Base-by-base conservation (phyloP, 1,140 invertebrate species). In the Paramacrobiotus metropolitanus region DNA sequence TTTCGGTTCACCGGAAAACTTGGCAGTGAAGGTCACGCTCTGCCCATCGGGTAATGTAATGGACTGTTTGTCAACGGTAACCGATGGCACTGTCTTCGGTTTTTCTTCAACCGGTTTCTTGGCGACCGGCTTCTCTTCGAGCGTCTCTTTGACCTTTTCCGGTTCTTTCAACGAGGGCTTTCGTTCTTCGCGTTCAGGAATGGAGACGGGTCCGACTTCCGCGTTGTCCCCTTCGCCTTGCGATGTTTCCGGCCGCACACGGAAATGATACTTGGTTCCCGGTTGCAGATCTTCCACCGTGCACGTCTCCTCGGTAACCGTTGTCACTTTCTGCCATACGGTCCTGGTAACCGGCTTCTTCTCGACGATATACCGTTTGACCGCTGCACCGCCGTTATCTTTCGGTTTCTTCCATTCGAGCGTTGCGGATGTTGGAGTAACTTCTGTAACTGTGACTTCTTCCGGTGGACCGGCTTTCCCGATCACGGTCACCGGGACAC, bases 241-340 rank as follows among this genome's bases (percentile, higher is more conserved):
- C 59, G 80, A 79, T 72, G 95, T 95, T 74, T 93, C 90, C 60
- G 92, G 90, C 62, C 82, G 85, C 48, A 95, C 83, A 72, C 88
- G 80, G 77, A 96, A 93, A 67, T 85, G 74, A 66, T 91, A 86
- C 72, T 92, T 84, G 63, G 82, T 85, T 68, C 83, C 85, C 68
- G 90, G 87, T 67, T 85, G 85, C 21, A 96, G 76, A 69, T 92
- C 89, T 68, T 87, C 83, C 24, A 92, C 77, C 48, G 81, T 84
- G 68, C 86, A 84, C 67, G 83, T 79, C 2, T 82, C 79, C 62
- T 82, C 82, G 20, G 91, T 73, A 1, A 86, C 90, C 3, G 82
- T 82, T 15, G 9, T 40, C 24, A 92, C 81, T 74, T 89, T 89
- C 31, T 85, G 84, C 93, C 94, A 98, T 67, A 79, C 81, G 31